Percentiles rank a stretch among this genome's conserved stretches.
phyloP scores from a whole-genome alignment of 2,888 invertebrate species.

The Hypomecis punctinalis region DNA sequence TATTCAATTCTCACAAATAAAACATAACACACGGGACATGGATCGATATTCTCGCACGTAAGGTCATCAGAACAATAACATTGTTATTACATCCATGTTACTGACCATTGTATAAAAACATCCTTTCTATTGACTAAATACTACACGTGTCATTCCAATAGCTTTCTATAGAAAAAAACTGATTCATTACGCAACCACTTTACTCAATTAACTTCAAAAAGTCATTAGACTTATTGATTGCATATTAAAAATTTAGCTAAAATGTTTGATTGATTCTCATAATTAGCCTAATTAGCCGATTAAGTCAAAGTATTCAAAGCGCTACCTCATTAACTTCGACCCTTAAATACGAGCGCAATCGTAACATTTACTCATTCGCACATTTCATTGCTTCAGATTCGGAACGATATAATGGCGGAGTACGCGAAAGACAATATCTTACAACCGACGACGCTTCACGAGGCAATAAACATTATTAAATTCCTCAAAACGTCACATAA shows the following conservation, averaged over 20 bases:
- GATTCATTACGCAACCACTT: conserved; percentile 27
- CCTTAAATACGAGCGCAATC: conserved; percentile 19
- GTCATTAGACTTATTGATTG: conserved; percentile 28
- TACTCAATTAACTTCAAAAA: conserved; percentile 22
- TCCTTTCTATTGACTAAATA: conserved; percentile 41
- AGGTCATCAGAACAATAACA: conserved; percentile 60
- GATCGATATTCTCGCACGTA: conserved; percentile 38
- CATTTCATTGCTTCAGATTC: conserved; percentile 63
- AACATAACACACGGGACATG: conserved; percentile 18
- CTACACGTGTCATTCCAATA: conserved; percentile 40
- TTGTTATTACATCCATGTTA: conserved; percentile 59
- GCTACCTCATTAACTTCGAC: conserved; percentile 23
- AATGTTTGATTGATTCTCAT: conserved; percentile 31
- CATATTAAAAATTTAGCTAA: conserved; percentile 24
- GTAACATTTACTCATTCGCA: conserved; percentile 38
- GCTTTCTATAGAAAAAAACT: conserved; percentile 37
- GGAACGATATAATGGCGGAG: conserved; percentile 58
- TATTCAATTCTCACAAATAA: conserved; percentile 31
- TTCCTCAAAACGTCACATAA: conserved; percentile 78
- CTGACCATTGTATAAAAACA: conserved; percentile 51
- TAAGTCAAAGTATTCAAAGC: conserved; percentile 22
- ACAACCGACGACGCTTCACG: conserved; percentile 75
- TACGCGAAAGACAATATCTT: conserved; percentile 63
- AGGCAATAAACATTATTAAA: conserved; percentile 79
- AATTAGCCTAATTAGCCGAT: conserved; percentile 32